phyloP scores from a whole-genome alignment of 2,797 vertebrate species.

The Poliocrania exsul region DNA sequence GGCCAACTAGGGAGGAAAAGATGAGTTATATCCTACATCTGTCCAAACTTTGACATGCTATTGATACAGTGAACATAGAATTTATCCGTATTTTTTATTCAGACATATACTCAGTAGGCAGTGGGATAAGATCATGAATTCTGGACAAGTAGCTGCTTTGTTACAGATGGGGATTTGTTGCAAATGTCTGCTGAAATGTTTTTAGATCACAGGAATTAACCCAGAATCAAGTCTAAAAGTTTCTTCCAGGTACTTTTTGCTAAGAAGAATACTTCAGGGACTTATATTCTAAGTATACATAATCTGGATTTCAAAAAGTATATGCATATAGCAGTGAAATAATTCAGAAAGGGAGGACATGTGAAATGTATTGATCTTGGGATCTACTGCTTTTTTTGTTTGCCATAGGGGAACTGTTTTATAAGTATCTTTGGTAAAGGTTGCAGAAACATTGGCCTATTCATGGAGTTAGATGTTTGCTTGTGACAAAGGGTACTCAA shows the following conservation, averaged over 20 bases:
- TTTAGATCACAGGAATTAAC: background rate
- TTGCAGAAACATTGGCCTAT: background rate
- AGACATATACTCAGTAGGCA: background rate
- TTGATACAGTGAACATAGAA: background rate
- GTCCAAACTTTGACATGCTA: background rate
- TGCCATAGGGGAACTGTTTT: background rate
- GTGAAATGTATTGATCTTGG: background rate
- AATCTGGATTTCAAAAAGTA: background rate
- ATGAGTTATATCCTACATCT: background rate
- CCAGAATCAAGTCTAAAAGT: background rate
- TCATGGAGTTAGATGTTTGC: slow-evolving; percentile 19
- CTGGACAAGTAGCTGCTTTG: background rate
- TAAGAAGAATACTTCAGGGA: background rate
- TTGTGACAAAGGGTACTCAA: slow-evolving; percentile 30
- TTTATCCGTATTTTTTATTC: background rate
- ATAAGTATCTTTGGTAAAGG: background rate
- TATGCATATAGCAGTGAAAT: background rate
- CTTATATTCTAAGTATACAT: background rate
- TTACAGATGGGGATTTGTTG: background rate
- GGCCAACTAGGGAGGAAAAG: background rate
- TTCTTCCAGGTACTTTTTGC: background rate
- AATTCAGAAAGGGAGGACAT: background rate
- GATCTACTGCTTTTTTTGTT: background rate
- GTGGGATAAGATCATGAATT: background rate
- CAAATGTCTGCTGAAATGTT: background rate